Evolutionary conservation across 2,113 vertebrate species (phyloP).

Genomic region (Tilapia sparmanii): DNA sequence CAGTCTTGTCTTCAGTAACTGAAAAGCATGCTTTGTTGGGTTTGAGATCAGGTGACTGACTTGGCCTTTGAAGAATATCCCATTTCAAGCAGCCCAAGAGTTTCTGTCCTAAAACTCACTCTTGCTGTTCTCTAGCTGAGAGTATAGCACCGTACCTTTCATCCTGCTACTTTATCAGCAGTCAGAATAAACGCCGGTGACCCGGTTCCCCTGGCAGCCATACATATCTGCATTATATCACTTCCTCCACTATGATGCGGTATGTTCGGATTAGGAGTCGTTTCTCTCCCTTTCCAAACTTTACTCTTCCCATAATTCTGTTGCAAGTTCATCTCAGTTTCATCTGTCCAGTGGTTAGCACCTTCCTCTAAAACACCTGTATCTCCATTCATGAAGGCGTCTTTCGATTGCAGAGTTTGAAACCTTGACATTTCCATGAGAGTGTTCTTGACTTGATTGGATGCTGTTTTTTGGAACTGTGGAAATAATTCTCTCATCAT

Average conservation of each 20-base stretch:
- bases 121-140: neutral
- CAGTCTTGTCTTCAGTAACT: neutral
- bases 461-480: neutral
- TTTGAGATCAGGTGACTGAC: neutral
- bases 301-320: neutral
- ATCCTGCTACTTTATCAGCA: neutral
- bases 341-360: neutral
- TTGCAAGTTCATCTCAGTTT: neutral
- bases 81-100: neutral
- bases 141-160: accelerated
- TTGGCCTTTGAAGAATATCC: neutral
- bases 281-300: neutral
- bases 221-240: neutral
- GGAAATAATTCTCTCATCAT: accelerated
- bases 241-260: neutral
- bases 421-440: neutral
- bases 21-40: neutral
- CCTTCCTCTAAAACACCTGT: neutral
- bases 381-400: neutral
- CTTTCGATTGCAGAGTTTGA: neutral
- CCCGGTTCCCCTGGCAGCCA: neutral
- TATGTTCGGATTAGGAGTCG: neutral
- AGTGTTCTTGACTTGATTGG: neutral
- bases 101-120: neutral
- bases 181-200: neutral